phyloP scores from a whole-genome alignment of 2,797 vertebrate species.

The Coregonus suidteri region DNA sequence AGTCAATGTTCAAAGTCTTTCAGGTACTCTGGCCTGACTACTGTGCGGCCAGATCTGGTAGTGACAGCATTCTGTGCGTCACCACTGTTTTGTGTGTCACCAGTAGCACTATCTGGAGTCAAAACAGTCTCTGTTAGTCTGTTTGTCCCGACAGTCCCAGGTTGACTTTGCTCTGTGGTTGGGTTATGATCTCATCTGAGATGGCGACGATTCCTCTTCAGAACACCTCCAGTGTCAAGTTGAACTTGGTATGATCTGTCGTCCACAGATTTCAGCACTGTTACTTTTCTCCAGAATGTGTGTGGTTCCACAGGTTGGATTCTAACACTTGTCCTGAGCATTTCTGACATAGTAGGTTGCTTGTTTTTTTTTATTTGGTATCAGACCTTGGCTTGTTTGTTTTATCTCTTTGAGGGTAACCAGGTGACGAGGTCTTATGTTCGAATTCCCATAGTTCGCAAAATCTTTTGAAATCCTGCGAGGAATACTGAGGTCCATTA shows the following conservation, averaged over 20 bases:
- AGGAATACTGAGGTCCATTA: slow-evolving; percentile 28
- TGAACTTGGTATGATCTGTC: too few species aligned
- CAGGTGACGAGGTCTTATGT: slow-evolving; percentile 18
- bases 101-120: too few species aligned
- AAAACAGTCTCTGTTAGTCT: too few species aligned
- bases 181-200: neutral
- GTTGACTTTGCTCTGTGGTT: neutral
- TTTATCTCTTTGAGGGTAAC: slow-evolving; percentile 17
- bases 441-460: slow-evolving; percentile 21
- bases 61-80: too few species aligned
- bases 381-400: slow-evolving; percentile 9
- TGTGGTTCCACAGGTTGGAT: slow-evolving; percentile 21
- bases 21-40: too few species aligned
- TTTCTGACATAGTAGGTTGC: slow-evolving; percentile 16
- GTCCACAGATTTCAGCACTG: neutral
- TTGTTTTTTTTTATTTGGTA: neutral
- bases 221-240: neutral
- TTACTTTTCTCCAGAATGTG: slow-evolving; percentile 17
- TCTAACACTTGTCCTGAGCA: slow-evolving; percentile 6
- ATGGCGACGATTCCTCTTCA: slow-evolving; percentile 20
- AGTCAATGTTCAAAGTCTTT: too few species aligned
- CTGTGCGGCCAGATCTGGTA: too few species aligned
- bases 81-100: too few species aligned
- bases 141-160: neutral
- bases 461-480: slow-evolving; percentile 28